These are phyloP conservation scores for Nipponia nippon DNA, from an alignment of 2,113 vertebrate genomes.

Conservation along the genomic window DNA sequence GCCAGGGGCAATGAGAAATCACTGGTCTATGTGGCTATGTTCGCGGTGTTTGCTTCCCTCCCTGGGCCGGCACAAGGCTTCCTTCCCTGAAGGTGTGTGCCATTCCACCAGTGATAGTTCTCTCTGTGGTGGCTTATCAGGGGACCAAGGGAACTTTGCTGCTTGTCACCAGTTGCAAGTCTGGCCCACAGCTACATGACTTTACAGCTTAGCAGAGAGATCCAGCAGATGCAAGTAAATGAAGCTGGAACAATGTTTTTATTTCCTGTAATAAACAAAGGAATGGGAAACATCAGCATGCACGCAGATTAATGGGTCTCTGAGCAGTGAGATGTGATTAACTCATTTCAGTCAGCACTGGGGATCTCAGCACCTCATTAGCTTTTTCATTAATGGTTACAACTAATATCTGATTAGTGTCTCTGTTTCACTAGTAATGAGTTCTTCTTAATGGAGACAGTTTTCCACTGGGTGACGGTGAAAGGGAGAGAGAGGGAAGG, in stretches of 20 bases:
- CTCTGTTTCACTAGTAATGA: constrained; percentile 5
- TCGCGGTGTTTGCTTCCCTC: neutral
- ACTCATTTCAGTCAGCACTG: neutral
- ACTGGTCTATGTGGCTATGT: neutral
- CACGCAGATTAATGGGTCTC: neutral
- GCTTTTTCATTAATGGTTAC: constrained; percentile 34
- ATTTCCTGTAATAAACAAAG: neutral
- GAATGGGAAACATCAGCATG: neutral
- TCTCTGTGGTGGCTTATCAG: neutral
- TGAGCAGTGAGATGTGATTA: constrained; percentile 39
- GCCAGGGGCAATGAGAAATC: neutral
- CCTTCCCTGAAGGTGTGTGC: neutral
- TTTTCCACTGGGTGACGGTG: neutral
- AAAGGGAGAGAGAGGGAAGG: neutral
- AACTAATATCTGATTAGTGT: constrained; percentile 33
- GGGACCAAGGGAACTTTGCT: neutral
- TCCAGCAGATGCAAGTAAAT: neutral
- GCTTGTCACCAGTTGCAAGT: neutral
- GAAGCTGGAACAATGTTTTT: neutral
- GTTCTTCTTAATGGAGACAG: neutral
- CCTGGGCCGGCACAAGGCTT: accelerated
- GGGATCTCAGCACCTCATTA: constrained; percentile 37
- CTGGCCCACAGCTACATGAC: neutral
- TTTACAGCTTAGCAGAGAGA: neutral
- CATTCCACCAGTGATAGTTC: neutral